These are phyloP conservation scores for Acleris holmiana DNA, from an alignment of 2,888 invertebrate species.

Conservation along the genomic window DNA sequence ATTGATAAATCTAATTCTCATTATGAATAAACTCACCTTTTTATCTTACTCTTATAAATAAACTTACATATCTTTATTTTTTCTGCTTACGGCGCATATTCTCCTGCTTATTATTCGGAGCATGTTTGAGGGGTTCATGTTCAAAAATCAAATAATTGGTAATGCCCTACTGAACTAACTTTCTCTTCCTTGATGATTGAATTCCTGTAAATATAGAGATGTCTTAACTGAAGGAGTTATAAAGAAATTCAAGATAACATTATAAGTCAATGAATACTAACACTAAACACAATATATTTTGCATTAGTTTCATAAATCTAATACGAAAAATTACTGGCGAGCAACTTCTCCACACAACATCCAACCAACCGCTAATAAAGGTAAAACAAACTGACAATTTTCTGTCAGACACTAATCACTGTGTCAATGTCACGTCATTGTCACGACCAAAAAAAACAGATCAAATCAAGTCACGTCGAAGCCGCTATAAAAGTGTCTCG, in stretches of 20 bases:
- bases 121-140: slow-evolving; percentile 57
- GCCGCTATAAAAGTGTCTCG: no score
- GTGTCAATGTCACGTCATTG: slow-evolving; percentile 9
- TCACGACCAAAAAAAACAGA: background rate
- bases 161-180: slow-evolving; percentile 48
- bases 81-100: slow-evolving; percentile 42
- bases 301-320: background rate
- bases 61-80: slow-evolving; percentile 48
- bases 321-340: background rate
- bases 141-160: slow-evolving; percentile 39
- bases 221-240: slow-evolving; percentile 12
- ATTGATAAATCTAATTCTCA: no score
- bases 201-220: slow-evolving; percentile 41
- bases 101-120: slow-evolving; percentile 48
- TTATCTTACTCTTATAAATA: background rate
- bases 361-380: slow-evolving; percentile 15
- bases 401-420: background rate
- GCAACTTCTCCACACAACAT: slow-evolving; percentile 1
- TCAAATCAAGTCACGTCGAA: no score
- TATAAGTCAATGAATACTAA: background rate
- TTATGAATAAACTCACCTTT: no score
- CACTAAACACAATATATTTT: background rate
- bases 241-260: background rate
- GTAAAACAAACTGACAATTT: background rate
- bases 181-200: slow-evolving; percentile 55